These are phyloP conservation scores for Amblyraja radiata DNA, from an alignment of 2,797 vertebrate genomes.

Conservation along the genomic window DNA sequence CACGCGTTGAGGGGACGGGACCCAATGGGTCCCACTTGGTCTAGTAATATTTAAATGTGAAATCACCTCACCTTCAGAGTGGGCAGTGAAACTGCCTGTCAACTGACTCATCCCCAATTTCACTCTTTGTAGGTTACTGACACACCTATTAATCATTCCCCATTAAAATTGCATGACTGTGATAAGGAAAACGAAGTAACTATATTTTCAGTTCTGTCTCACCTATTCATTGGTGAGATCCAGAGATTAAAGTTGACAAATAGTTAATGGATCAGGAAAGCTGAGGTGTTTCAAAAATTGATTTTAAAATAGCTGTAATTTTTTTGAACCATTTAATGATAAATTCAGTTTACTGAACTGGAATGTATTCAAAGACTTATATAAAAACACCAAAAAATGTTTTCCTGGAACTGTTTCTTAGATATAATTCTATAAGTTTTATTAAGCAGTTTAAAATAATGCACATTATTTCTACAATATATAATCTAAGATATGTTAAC, in stretches of 20 bases:
- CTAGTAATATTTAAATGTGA: background rate
- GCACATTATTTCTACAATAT: background rate
- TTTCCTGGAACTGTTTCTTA: background rate
- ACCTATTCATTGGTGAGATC: background rate
- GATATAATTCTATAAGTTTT: background rate
- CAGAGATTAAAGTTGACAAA: background rate
- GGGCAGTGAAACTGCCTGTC: background rate
- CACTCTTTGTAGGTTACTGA: background rate
- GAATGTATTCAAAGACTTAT: conserved; percentile 6
- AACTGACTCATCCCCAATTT: background rate
- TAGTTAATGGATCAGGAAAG: background rate
- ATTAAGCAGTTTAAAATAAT: background rate
- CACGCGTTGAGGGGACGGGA: too few species aligned
- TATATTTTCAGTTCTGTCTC: background rate
- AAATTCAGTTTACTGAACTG: background rate
- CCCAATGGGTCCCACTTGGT: too few species aligned
- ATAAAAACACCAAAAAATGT: background rate
- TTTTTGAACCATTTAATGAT: background rate
- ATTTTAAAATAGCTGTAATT: background rate
- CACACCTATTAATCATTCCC: background rate
- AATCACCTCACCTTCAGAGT: background rate
- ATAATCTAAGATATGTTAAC: background rate
- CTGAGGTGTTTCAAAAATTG: background rate
- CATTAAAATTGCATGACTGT: background rate
- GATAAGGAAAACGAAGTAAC: background rate